Conservation (phyloP, 1,140 invertebrate genomes). For the Cyclina sinensis region DNA sequence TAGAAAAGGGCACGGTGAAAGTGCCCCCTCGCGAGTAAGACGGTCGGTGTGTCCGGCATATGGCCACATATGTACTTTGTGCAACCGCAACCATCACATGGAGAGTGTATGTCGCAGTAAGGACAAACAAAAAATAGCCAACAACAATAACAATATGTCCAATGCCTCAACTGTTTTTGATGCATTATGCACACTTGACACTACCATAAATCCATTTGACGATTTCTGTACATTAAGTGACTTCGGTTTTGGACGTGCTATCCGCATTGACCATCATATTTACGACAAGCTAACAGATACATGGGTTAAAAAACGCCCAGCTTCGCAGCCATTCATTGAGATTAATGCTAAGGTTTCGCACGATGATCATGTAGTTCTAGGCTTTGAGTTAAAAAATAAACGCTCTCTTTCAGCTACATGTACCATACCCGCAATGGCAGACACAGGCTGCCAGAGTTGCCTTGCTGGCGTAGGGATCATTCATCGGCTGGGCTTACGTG, state of each 20-base stretch:
- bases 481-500: not conserved
- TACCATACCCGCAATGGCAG: not conserved
- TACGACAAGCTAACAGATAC: constrained; percentile 15
- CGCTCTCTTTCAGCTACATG: not conserved
- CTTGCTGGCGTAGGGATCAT: constrained; percentile 28
- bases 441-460: constrained; percentile 65
- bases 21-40: not conserved
- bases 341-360: not conserved
- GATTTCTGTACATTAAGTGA: not conserved
- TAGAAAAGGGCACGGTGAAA: not conserved
- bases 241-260: not conserved
- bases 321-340: constrained; percentile 26
- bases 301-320: not conserved
- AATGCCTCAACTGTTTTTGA: not conserved
- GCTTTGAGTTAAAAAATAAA: not conserved
- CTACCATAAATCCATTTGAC: not conserved
- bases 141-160: not conserved
- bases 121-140: not conserved
- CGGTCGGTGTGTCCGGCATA: not conserved
- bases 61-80: not conserved
- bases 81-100: not conserved
- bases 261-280: constrained; percentile 14
- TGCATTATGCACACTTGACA: not conserved
- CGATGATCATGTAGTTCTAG: constrained; percentile 6
- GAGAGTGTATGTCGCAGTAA: not conserved